phyloP scores from a whole-genome alignment of 2,888 invertebrate species.

The Brachyopa scutellaris region DNA sequence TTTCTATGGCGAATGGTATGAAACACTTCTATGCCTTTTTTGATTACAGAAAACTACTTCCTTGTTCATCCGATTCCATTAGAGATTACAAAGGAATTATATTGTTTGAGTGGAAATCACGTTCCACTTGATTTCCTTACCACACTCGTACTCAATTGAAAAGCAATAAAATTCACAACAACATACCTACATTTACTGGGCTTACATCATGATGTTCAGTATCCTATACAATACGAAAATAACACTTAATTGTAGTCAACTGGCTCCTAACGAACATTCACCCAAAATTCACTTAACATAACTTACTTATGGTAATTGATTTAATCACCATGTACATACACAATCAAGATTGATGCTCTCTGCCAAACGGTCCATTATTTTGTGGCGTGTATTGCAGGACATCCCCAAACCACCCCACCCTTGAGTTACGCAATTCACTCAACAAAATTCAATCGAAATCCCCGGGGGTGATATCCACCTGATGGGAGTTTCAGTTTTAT shows the following conservation, averaged over 20 bases:
- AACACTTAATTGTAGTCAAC: conserved; percentile 8
- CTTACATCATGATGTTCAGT: conserved; percentile 5
- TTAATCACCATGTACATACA: conserved; percentile 32
- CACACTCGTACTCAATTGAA: conserved; percentile 4
- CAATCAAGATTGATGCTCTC: conserved; percentile 40
- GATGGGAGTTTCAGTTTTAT: background rate
- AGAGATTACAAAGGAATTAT: background rate
- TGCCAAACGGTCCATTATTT: conserved; percentile 11
- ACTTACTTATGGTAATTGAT: conserved; percentile 48
- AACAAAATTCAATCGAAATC: conserved; percentile 11
- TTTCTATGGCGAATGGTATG: no score
- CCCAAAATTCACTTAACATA: conserved; percentile 31
- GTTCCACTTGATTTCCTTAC: background rate
- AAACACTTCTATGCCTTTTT: no score
- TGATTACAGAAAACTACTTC: background rate
- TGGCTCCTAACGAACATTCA: background rate
- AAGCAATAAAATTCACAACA: conserved; percentile 2
- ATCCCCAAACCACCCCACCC: no score
- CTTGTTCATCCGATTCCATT: background rate
- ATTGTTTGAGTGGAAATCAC: background rate
- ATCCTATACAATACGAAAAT: background rate
- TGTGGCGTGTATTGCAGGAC: background rate
- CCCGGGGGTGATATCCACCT: conserved; percentile 8
- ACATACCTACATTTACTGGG: background rate
- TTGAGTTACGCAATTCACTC: background rate